Base-by-base conservation (phyloP, 2,888 invertebrate genomes). In the Harpagoxenus sublaevis region DNA sequence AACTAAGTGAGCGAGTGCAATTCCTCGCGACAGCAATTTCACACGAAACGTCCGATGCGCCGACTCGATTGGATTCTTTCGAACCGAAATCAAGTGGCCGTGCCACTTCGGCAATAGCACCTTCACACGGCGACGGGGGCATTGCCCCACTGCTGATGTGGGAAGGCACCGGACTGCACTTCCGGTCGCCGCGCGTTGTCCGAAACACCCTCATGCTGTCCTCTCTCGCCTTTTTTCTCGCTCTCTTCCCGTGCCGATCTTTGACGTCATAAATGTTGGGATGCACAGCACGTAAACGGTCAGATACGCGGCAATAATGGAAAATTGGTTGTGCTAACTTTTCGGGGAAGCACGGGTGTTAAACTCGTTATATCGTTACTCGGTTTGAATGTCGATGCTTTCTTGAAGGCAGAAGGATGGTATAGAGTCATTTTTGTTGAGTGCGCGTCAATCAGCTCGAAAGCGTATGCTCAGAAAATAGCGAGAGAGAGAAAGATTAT, bases 291-390 rank as follows among this genome's bases (percentile, higher is more conserved):
- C 39, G 63, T 28, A 62, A 68, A 60, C 57, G 53, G 42, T 28
- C 12, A 53, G n/a, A 42, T 60, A 51, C 77, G 68, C 60, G 82
- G 81, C 84, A 84, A 84, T 88, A 85, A 87, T 78, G 57, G 85
- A 86, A 88, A 86, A 88, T 88, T 86, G 86, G 35, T 39, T 42
- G 60, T 48, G 66, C 55, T 31, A 88, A 88, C 79, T 87, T 86
- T 83, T 57, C 9, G 70, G 70, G 51, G 4, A 75, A 55, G 10
- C 28, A 66, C 84, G 39, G 62, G 6, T 28, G n/a, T 12, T n/a
- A 81, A 77, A 73, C 45, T 73, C 63, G 57, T 75, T 79, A 60
- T 53, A 48, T 74, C 83, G 79, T 87, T 48, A 39, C 28, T 70
- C 65, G 55, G 71, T 73, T 73, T 75, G 48, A 53, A 18, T 68